phyloP scores from a whole-genome alignment of 2,888 invertebrate genomes.

The Apocheima hispidaria region DNA sequence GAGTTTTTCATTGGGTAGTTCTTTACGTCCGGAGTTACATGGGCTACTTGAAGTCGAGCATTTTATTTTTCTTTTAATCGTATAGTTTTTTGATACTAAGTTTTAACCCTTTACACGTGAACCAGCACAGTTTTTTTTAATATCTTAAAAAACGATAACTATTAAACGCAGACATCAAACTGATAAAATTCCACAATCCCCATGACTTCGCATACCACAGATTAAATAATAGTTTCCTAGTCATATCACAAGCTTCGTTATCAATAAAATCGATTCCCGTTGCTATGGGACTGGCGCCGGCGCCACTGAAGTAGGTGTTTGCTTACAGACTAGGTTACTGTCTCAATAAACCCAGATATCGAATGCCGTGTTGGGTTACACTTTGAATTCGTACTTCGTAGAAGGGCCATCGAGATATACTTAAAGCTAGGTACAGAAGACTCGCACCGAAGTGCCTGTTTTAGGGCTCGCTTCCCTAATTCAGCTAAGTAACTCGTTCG shows the following conservation, averaged over 20 bases:
- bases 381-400: constrained; percentile 18
- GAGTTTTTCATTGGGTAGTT: too few species aligned
- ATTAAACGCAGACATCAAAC: too few species aligned
- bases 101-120: too few species aligned
- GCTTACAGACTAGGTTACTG: constrained; percentile 32
- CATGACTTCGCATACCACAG: not conserved
- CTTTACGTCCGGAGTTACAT: too few species aligned
- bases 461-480: too few species aligned
- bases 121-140: too few species aligned
- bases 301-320: constrained; percentile 27
- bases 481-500: too few species aligned
- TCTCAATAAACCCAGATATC: constrained; percentile 34
- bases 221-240: not conserved
- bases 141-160: too few species aligned
- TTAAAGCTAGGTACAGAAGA: not conserved
- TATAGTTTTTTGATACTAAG: too few species aligned
- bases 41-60: too few species aligned
- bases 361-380: constrained; percentile 22
- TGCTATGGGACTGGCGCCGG: constrained; percentile 31
- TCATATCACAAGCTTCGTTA: constrained; percentile 1
- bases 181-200: not conserved
- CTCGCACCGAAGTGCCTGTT: too few species aligned
- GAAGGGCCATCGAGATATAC: not conserved
- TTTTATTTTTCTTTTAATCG: too few species aligned
- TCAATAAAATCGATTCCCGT: constrained; percentile 28